Conservation (phyloP, 2,888 invertebrate genomes). For the Drosophila pseudotalamancana region DNA sequence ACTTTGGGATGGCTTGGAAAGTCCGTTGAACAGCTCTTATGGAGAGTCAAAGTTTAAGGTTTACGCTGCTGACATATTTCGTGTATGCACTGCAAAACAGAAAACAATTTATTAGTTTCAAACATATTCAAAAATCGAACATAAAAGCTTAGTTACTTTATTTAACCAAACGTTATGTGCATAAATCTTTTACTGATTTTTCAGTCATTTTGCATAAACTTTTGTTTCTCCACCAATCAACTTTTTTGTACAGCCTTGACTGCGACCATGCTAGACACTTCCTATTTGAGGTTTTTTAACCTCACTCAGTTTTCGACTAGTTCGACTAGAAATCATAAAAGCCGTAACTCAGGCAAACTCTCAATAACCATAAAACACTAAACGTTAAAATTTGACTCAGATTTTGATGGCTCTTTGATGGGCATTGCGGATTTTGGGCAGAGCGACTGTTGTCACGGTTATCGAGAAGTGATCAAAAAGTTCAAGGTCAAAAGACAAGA, state of each 20-base stretch:
- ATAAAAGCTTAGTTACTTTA: not conserved
- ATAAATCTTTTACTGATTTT: slow-evolving; percentile 10
- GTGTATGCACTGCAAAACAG: slow-evolving; percentile 34
- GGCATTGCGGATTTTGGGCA: slow-evolving; percentile 4
- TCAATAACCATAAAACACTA: slow-evolving; percentile 23
- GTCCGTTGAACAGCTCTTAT: slow-evolving; percentile 17
- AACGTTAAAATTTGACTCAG: slow-evolving; percentile 15
- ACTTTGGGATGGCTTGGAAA: slow-evolving; percentile 19
- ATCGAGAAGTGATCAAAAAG: slow-evolving; percentile 2
- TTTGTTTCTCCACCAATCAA: slow-evolving; percentile 10
- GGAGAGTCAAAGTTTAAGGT: slow-evolving; percentile 19
- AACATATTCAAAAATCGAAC: not conserved
- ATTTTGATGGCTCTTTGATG: slow-evolving; percentile 27
- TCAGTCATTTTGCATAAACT: slow-evolving; percentile 1
- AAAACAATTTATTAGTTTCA: slow-evolving; percentile 5
- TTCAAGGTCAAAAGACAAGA: slow-evolving; percentile 48
- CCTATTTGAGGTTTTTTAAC: slow-evolving; percentile 71
- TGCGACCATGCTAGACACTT: slow-evolving; percentile 43
- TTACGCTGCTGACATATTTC: slow-evolving; percentile 22
- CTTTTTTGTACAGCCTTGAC: slow-evolving; percentile 41
- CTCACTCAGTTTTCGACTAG: slow-evolving; percentile 36
- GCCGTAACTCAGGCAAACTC: slow-evolving; percentile 29
- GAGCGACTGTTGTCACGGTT: slow-evolving; percentile 16
- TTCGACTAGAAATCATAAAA: slow-evolving; percentile 12
- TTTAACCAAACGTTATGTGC: slow-evolving; percentile 4